Base-by-base conservation (phyloP, 2,797 vertebrate genomes). In the Urosaurus nigricauda region DNA sequence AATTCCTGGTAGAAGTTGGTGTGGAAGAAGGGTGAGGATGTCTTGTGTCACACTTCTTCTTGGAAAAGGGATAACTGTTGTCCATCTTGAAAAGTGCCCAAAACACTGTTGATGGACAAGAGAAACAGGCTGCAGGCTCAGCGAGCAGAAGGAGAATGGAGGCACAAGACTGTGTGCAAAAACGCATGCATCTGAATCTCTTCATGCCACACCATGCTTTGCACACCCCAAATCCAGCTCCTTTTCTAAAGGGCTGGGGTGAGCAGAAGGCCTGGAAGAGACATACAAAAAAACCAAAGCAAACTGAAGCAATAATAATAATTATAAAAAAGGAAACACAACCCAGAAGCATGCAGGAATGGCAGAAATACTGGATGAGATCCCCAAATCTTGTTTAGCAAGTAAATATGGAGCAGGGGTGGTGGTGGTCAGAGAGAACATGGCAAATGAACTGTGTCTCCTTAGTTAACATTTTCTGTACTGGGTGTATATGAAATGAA, bases 41-140 rank as follows among this genome's bases (percentile, higher is more conserved):
- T 58, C 21, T 68, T 32, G 65, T 73, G 24, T 65, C 83, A 68
- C 26, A 84, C 77, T 24, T 85, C 83, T 81, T 51, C 24, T 32
- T 43, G 37, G 35, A 56, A 51, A 53, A 79, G 43, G 26, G 47
- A 83, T 51, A 63, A 35, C 58, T 68, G 17, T 65, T 65, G 78
- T 35, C 40, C 68, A 77, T 77, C 60, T 89, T 53, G 71, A 81
- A 47, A 37, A 70, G 51, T 29, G 71, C 84, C 17, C 70, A 56
- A 79, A 82, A 86, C 37, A 60, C 73, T 68, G 60, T 35, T 82
- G 35, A 65, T 89, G 84, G 79, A 86, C 70, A 86, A 74, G 78
- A 86, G 43, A 85, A 16, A 29, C 24, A 43, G 58, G 26, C 21
- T 68, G 58, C 71, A 82, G 86, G 84, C 84, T 56, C 60, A 21